Evolutionary conservation across 1,140 invertebrate species (phyloP).

Genomic region (Ips nitidus): DNA sequence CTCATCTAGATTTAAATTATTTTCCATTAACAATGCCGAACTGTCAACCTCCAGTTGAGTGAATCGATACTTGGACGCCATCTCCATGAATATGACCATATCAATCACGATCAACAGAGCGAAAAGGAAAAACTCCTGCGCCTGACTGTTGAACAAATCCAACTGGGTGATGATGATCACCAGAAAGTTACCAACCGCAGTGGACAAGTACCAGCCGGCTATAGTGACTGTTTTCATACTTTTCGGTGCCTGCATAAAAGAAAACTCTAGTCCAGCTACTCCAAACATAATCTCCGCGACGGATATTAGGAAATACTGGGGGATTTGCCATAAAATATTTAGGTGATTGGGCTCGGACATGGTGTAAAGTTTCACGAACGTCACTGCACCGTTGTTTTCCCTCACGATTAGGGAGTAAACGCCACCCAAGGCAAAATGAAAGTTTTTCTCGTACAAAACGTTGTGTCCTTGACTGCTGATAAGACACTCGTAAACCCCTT

Average conservation of each 20-base stretch:
- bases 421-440: slow-evolving; percentile 46
- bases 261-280: slow-evolving; percentile 74
- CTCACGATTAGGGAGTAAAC: slow-evolving; percentile 48
- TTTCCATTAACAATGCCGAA: slow-evolving; percentile 33
- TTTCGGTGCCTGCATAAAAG: slow-evolving; percentile 58
- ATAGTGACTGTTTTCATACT: slow-evolving; percentile 79
- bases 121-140: slow-evolving; percentile 51
- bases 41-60: slow-evolving; percentile 48
- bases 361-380: slow-evolving; percentile 47
- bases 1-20: no score
- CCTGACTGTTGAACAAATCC: slow-evolving; percentile 65
- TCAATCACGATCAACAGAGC: slow-evolving; percentile 47
- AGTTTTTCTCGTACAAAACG: slow-evolving; percentile 33
- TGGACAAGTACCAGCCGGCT: slow-evolving; percentile 77
- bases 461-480: slow-evolving; percentile 37
- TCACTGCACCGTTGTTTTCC: slow-evolving; percentile 42
- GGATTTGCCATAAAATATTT: slow-evolving; percentile 82
- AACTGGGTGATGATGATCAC: slow-evolving; percentile 75
- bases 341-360: slow-evolving; percentile 71
- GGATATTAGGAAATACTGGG: slow-evolving; percentile 86
- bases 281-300: slow-evolving; percentile 72
- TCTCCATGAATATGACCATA: slow-evolving; percentile 49
- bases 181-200: slow-evolving; percentile 78
- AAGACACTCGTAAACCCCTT: slow-evolving; percentile 47
- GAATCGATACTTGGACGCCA: slow-evolving; percentile 47